Evolutionary conservation across 2,888 invertebrate genomes (phyloP).

Genomic region (Mallateleia sp.): DNA sequence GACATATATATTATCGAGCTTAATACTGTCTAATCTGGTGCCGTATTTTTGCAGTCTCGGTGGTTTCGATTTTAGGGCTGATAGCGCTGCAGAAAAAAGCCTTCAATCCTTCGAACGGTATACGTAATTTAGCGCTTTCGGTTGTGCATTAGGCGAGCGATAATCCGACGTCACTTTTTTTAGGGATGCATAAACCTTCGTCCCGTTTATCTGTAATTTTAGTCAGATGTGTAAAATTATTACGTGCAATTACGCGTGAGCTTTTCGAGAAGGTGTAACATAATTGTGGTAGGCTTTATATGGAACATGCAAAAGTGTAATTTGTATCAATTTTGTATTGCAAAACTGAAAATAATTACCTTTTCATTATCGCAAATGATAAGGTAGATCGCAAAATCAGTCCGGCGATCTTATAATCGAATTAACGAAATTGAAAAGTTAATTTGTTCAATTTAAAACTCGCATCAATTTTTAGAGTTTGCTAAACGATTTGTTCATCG

Average conservation of each 20-base stretch:
- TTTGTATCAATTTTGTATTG: conserved; percentile 44
- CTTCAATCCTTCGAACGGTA: conserved; percentile 5
- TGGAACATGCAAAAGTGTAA: conserved; percentile 16
- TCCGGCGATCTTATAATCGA: too few species aligned
- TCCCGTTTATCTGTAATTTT: conserved; percentile 44
- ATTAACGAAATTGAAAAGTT: too few species aligned
- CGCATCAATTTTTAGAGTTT: too few species aligned
- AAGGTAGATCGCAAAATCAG: too few species aligned
- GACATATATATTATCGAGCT: conserved; percentile 3
- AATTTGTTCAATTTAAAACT: too few species aligned
- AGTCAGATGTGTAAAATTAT: conserved; percentile 33
- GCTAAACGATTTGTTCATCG: too few species aligned
- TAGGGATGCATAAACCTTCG: conserved; percentile 32
- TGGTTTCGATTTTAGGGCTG: conserved; percentile 26
- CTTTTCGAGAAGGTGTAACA: background rate
- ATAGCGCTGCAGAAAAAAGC: conserved; percentile 18
- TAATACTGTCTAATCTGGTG: conserved; percentile 29
- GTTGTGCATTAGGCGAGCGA: background rate
- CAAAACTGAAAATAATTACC: background rate
- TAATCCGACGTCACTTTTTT: background rate
- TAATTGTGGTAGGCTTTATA: conserved; percentile 11
- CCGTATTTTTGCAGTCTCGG: conserved; percentile 28
- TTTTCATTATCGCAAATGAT: too few species aligned
- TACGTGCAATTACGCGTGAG: conserved; percentile 42
- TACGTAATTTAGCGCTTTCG: conserved; percentile 23